A percentile compares a stretch with the other conserved stretches of the same genome.
Conservation (phyloP, 2,797 vertebrate species). For the Coracias cyanogaster region DNA sequence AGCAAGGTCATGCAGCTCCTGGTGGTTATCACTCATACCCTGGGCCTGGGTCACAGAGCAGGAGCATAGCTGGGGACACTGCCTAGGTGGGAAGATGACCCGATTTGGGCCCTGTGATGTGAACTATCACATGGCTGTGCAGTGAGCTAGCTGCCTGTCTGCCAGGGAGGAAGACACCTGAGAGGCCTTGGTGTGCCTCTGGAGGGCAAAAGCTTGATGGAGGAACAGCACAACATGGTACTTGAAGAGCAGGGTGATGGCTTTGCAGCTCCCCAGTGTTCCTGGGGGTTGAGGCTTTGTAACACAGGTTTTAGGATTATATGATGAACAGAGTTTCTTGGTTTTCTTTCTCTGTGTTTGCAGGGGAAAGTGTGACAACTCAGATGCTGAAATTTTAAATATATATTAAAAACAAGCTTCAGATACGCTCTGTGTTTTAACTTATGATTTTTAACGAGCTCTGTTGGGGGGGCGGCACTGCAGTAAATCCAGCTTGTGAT, state of each 20-base stretch:
- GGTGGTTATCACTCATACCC: neutral
- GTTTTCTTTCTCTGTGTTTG: neutral
- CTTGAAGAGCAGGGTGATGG: neutral
- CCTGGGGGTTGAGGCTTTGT: neutral
- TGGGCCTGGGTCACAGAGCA: neutral
- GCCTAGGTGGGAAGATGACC: neutral
- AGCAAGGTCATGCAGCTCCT: neutral
- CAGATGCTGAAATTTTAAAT: conserved; percentile 14
- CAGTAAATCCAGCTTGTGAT: neutral
- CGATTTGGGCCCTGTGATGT: neutral
- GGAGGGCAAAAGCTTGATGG: neutral
- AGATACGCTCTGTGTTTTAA: neutral
- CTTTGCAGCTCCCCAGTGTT: neutral
- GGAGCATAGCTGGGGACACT: neutral
- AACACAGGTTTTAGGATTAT: neutral
- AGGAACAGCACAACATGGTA: accelerated
- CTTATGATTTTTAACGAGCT: neutral
- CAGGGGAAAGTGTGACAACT: neutral
- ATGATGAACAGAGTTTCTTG: neutral
- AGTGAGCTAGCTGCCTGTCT: neutral
- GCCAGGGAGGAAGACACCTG: neutral
- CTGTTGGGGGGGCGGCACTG: neutral
- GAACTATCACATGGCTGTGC: accelerated
- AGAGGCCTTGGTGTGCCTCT: neutral
- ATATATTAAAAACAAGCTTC: conserved; percentile 20